A percentile compares a stretch with the other conserved stretches of the same genome.
Conservation (phyloP, 2,888 invertebrate species). For the Scaptomyza parva region DNA sequence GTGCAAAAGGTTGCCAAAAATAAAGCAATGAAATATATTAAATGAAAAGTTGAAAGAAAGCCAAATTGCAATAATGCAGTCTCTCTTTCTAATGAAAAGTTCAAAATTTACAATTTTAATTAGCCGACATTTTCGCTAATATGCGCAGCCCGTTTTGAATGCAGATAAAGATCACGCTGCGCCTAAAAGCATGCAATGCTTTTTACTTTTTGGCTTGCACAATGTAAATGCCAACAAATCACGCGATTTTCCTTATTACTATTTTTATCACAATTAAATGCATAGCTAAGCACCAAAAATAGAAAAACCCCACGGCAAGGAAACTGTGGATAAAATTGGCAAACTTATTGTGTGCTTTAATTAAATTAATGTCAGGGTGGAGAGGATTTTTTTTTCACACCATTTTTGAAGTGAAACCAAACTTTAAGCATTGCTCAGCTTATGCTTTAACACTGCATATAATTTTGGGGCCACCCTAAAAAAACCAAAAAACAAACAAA, state of each 20-base stretch:
- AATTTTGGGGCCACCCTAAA: not conserved
- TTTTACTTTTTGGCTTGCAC: slow-evolving; percentile 20
- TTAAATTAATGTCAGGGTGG: not conserved
- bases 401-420: too few relatives aligned
- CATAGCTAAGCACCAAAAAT: not conserved
- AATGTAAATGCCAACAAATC: slow-evolving; percentile 31
- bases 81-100: slow-evolving; percentile 61
- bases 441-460: slow-evolving; percentile 37
- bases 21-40: too few relatives aligned
- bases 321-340: not conserved
- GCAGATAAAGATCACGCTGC: slow-evolving; percentile 32
- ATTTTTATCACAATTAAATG: slow-evolving; percentile 17
- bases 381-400: too few relatives aligned
- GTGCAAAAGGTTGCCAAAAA: slow-evolving; percentile 33
- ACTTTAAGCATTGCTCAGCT: slow-evolving; percentile 31
- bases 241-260: slow-evolving; percentile 38
- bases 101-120: slow-evolving; percentile 75
- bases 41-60: slow-evolving; percentile 16
- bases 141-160: slow-evolving; percentile 39
- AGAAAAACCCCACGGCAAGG: not conserved
- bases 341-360: not conserved
- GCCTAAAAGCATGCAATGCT: slow-evolving; percentile 34
- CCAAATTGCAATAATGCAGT: slow-evolving; percentile 46
- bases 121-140: slow-evolving; percentile 65
- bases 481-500: slow-evolving; percentile 13